Conservation (phyloP, 2,888 invertebrate species). For the Melanchra persicariae region DNA sequence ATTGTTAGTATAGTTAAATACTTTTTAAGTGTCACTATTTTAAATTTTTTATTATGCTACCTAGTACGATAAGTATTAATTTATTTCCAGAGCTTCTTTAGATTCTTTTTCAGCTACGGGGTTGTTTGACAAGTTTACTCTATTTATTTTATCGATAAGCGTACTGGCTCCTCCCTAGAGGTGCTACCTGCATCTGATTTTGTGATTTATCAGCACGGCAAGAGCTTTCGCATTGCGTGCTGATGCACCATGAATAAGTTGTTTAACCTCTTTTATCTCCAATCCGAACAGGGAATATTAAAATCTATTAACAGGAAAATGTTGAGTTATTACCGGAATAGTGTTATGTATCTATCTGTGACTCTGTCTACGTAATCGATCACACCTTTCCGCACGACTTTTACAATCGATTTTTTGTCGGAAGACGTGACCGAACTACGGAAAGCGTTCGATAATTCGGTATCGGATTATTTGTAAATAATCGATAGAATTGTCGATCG, state of each 20-base stretch:
- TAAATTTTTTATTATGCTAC: background rate
- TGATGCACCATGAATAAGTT: constrained; percentile 75
- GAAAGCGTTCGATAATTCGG: constrained; percentile 72
- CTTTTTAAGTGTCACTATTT: background rate
- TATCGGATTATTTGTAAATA: constrained; percentile 85
- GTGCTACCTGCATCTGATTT: constrained; percentile 76
- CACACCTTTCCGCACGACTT: constrained; percentile 85
- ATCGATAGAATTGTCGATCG: constrained; percentile 82
- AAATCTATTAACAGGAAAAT: constrained; percentile 53
- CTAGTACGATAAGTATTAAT: background rate
- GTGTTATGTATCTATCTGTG: constrained; percentile 39
- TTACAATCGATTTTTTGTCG: constrained; percentile 81
- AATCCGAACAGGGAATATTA: constrained; percentile 41
- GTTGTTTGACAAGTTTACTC: no score
- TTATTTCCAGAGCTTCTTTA: background rate
- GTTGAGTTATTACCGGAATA: constrained; percentile 38
- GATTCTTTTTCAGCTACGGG: background rate
- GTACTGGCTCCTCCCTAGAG: constrained; percentile 65
- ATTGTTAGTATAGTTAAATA: no score
- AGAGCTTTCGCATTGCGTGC: constrained; percentile 77
- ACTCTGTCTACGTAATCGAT: constrained; percentile 69
- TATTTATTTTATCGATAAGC: constrained; percentile 49
- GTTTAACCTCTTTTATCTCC: constrained; percentile 66
- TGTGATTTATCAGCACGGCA: constrained; percentile 75
- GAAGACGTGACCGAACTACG: constrained; percentile 82